Evolutionary conservation across 2,113 vertebrate species (phyloP).

Genomic region (Passerina amoena): DNA sequence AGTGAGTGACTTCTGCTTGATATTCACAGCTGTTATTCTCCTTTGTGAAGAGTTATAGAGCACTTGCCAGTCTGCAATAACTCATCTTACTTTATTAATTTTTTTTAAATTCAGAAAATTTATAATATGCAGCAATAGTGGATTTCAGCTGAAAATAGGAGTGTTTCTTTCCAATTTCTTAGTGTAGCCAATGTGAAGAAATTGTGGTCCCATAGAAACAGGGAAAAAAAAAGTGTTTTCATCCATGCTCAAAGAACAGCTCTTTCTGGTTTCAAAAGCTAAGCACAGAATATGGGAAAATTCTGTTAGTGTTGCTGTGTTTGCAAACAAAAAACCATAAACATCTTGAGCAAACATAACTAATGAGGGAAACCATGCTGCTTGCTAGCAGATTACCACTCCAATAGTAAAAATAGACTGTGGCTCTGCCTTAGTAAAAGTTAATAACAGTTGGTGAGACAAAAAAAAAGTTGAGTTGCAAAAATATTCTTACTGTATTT

Average conservation of each 20-base stretch:
- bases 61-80: neutral
- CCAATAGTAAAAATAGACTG: neutral
- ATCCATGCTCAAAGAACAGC: neutral
- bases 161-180: neutral
- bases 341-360: constrained; percentile 14
- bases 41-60: constrained; percentile 20
- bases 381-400: neutral
- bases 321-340: constrained; percentile 32
- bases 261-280: neutral
- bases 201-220: neutral
- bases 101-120: neutral
- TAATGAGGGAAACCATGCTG: neutral
- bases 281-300: neutral
- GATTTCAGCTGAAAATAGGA: constrained; percentile 11
- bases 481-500: neutral
- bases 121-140: neutral
- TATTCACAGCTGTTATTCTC: constrained; percentile 1
- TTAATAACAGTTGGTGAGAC: neutral
- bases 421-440: neutral
- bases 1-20: neutral
- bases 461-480: neutral
- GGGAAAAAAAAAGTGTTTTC: neutral
- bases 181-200: neutral
- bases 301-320: neutral
- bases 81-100: constrained; percentile 6